Evolutionary conservation across 1,140 invertebrate genomes (phyloP), one percentile per base, ranked within the genome.

Genomic region (Delia radicum): DNA sequence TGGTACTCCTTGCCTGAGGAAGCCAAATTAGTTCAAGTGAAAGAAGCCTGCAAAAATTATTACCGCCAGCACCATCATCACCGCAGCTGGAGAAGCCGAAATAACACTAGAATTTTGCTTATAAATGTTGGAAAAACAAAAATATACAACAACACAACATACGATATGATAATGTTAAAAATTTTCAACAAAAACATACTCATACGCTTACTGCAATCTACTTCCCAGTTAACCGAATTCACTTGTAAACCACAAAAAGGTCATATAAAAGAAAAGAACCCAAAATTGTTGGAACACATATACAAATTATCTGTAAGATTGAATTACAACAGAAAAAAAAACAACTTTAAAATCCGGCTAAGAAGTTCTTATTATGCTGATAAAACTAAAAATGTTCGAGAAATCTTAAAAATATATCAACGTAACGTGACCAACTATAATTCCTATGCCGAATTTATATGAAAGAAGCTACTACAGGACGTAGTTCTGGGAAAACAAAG

Each of bases 11-110:
- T 37, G 65, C 65, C 37, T 33, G 29, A 69, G 65, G 65, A 69
- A 69, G 65, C 29, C 65, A 69, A 69, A 69, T 69, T 69, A 69
- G 65, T 33, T 33, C 65, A 69, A 69, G 29, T 33, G 21, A 13
- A 69, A 69, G 65, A 69, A 69, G 29, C 18, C 65, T 18, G 65
- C n/a, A 69, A 69, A 10, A 33, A 18, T 33, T n/a, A 31, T n/a
- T 15, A 67, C 48, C n/a, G 13, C 33, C 13, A 37, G n/a, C n/a
- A n/a, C n/a, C n/a, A n/a, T n/a, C n/a, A n/a, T n/a, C n/a, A n/a
- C n/a, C n/a, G n/a, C n/a, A n/a, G n/a, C n/a, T n/a, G n/a, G n/a
- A n/a, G n/a, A n/a, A n/a, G n/a, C n/a, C n/a, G n/a, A n/a, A n/a
- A n/a, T n/a, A n/a, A n/a, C n/a, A n/a, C n/a, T n/a, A n/a, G n/a